Base-by-base conservation (phyloP, 2,797 vertebrate species). In the Gymnodraco acuticeps region DNA sequence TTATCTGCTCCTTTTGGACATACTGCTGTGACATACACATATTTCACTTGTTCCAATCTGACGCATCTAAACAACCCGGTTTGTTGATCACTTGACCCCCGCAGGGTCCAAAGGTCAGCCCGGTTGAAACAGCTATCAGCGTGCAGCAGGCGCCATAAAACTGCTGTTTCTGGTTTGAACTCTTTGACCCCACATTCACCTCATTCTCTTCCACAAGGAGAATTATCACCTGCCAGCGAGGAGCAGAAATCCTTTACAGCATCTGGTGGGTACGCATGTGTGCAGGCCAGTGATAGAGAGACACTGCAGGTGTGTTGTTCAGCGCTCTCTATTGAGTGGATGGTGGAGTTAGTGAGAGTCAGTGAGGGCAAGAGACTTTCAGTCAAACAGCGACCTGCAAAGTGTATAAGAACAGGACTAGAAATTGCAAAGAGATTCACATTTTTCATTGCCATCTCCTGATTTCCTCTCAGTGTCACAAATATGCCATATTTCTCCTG, bases 181-280 rank as follows among this genome's bases (percentile, higher is more conserved):
- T 76, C 87, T 91, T 90, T 94, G 91, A 93, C 93, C 92, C 87
- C 92, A 91, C 91, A 93, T 93, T 94, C 94, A 93, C 87, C 91
- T 72, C 64, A 33, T 76, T 56, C 67, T n/a, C 63, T 17, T 16
- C 82, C 1, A 68, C 66, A 20, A 23, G 3, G 73, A 89, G 85
- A 93, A 73, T 88, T 78, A 92, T 92, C 89, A 66, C 88, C 89
- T 81, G 87, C 79, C 82, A 72, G 77, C 14, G 41, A 75, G 77
- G 62, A 69, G 77, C 72, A 85, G 87, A 89, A 90, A 86, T 89
- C 86, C 86, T 89, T 87, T 83, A 81, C 81, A 90, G 87, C 92
- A 85, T 90, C 83, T 78, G 77, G 83, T 86, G 86, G 85, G 73
- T 81, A 70, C 4, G 56, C 23, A 42, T 14, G 75, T 47, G 80